phyloP scores from a whole-genome alignment of 2,113 vertebrate genomes.

The Emberiza fucata region DNA sequence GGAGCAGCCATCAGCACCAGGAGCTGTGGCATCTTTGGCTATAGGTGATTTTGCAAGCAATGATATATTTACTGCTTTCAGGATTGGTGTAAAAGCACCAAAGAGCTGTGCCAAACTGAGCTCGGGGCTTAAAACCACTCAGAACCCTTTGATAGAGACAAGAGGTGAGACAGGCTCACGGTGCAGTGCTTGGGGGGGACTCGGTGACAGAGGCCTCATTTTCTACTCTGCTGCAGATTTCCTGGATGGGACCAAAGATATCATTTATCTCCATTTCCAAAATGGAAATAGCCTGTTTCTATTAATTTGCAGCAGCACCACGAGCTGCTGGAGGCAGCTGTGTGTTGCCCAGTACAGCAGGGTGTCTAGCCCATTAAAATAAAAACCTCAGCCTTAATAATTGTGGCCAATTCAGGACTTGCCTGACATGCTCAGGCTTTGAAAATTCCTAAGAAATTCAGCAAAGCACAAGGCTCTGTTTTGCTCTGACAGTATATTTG shows the following conservation, averaged over 20 bases:
- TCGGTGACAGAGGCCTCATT: neutral
- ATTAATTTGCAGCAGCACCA: neutral
- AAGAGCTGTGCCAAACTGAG: neutral
- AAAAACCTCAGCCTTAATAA: neutral
- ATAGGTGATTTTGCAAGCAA: slow-evolving; percentile 28
- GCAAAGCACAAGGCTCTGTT: neutral
- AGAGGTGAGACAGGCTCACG: neutral
- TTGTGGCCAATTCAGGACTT: neutral
- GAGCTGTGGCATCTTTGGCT: neutral
- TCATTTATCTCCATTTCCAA: neutral
- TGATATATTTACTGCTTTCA: slow-evolving; percentile 13
- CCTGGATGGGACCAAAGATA: neutral
- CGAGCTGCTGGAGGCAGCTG: neutral
- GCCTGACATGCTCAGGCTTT: neutral
- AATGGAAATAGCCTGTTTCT: neutral
- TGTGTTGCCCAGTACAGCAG: neutral
- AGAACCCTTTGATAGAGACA: neutral
- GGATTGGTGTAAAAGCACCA: neutral
- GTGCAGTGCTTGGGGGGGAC: neutral
- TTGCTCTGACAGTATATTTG: neutral
- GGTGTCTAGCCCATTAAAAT: neutral
- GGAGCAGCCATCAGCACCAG: neutral
- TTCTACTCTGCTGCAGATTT: neutral
- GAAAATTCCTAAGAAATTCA: neutral
- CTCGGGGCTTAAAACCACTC: neutral